These are phyloP conservation scores for Toxonevra muliebris DNA, from an alignment of 2,888 invertebrate genomes.

Conservation along the genomic window DNA sequence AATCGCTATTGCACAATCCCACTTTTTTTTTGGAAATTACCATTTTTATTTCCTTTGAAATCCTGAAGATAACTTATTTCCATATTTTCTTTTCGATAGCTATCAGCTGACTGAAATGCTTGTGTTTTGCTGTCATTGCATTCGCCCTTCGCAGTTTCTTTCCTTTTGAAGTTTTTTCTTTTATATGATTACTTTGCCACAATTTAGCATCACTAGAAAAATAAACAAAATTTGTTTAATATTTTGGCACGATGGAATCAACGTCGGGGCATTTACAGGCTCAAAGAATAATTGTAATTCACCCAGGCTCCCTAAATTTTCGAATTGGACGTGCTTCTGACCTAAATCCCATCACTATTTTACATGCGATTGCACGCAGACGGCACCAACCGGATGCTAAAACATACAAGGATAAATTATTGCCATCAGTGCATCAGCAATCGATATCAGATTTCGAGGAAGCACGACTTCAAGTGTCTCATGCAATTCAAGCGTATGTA, in stretches of 20 bases:
- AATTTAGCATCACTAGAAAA: background rate
- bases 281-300: slow-evolving; percentile 89
- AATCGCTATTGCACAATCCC: too few relatives aligned
- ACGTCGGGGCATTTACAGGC: slow-evolving; percentile 61
- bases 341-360: slow-evolving; percentile 81
- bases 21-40: too few relatives aligned
- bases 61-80: too few relatives aligned
- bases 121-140: too few relatives aligned
- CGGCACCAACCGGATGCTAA: slow-evolving; percentile 64
- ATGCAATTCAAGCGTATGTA: slow-evolving; percentile 85
- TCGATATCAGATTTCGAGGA: slow-evolving; percentile 81
- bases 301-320: slow-evolving; percentile 90
- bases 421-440: slow-evolving; percentile 63
- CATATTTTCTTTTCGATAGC: too few relatives aligned
- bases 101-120: too few relatives aligned
- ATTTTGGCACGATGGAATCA: background rate
- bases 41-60: too few relatives aligned
- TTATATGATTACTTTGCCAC: background rate
- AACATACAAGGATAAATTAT: slow-evolving; percentile 42
- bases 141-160: background rate
- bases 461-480: slow-evolving; percentile 82
- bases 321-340: slow-evolving; percentile 92
- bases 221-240: background rate
- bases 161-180: background rate
- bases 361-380: slow-evolving; percentile 70